Percentiles rank a stretch among this genome's conserved stretches.
Conservation (phyloP, 2,888 invertebrate genomes). For the Coelogynopora nodosa region DNA sequence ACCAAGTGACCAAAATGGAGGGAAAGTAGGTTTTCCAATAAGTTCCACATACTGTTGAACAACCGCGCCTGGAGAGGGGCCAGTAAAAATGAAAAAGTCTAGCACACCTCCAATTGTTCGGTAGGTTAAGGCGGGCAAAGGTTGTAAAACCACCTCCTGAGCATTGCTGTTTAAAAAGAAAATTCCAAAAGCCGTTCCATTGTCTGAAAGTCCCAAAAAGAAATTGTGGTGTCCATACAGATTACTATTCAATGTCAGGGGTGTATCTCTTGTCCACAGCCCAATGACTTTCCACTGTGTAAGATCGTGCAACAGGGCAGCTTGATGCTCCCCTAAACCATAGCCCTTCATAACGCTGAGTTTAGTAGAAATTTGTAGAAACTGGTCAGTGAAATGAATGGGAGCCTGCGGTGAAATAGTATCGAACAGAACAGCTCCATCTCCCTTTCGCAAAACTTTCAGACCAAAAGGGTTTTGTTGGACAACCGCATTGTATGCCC, state of each 20-base stretch:
- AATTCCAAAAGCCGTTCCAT: conserved; percentile 68
- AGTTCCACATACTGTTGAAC: conserved; percentile 59
- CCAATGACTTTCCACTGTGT: conserved; percentile 46
- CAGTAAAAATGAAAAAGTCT: conserved; percentile 74
- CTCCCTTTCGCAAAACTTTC: neutral
- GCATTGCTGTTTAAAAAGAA: conserved; percentile 78
- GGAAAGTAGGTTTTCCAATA: conserved; percentile 75
- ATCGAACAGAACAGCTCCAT: conserved; percentile 26
- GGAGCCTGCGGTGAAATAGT: neutral
- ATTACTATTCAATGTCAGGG: conserved; percentile 62
- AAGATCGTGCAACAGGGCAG: conserved; percentile 59
- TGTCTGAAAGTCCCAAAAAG: conserved; percentile 71
- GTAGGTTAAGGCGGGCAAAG: conserved; percentile 76
- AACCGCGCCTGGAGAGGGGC: conserved; percentile 69
- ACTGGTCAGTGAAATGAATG: conserved; percentile 62
- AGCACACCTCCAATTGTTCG: conserved; percentile 77
- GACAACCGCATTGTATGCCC: neutral
- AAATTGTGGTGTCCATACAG: conserved; percentile 80
- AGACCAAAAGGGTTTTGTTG: neutral
- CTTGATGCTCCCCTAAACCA: conserved; percentile 63
- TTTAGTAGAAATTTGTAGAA: conserved; percentile 54
- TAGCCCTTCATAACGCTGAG: conserved; percentile 51
- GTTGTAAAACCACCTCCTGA: conserved; percentile 57
- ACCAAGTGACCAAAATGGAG: conserved; percentile 82
- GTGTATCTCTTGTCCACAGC: conserved; percentile 59